Evolutionary conservation across 1,140 invertebrate species (phyloP), one percentile per base, ranked within the genome.

Genomic region (Caerostris extrusa): DNA sequence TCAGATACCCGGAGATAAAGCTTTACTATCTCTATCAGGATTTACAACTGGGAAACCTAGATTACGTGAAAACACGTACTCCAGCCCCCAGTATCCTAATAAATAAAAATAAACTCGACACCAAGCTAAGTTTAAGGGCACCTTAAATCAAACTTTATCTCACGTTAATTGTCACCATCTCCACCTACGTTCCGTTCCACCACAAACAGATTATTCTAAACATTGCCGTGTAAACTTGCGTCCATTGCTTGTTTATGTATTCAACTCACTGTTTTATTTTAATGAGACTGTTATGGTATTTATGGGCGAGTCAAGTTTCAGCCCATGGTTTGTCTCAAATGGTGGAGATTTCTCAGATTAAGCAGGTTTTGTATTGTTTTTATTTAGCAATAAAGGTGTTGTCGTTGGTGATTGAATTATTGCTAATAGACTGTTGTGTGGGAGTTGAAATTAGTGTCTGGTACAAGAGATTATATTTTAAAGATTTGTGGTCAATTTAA

Each of bases 81-180:
- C 81, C 12, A 6, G 53, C 14, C 81, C 34, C 34, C 69, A 77
- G 50, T n/a, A 55, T 19, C 82, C 58, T 58, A 85, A 88, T 88
- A 88, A 88, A 88, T 88, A 88, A 88, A 88, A 88, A 88, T 64
- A 88, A 60, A 50, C 58, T 88, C 86, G 82, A 67, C 86, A 67
- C 86, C 86, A 64, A 60, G 86, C 34, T 53, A 55, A 67, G 61
- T 64, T 88, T 88, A 88, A 88, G 19, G 6, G 86, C 58, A 17
- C 86, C 34, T 88, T 88, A 88, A 88, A 88, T 88, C 86, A 88
- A 64, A 60, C 58, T 64, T 88, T 88, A 88, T 88, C 86, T 88
- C 1, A 8, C 14, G 58, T 88, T 88, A 88, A 88, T 88, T 88
- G 86, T 88, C 86, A 60, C 58, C 56, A 50, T 58, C 82, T 56